Evolutionary conservation across 2,797 vertebrate genomes (phyloP).

Genomic region (Otus scops): DNA sequence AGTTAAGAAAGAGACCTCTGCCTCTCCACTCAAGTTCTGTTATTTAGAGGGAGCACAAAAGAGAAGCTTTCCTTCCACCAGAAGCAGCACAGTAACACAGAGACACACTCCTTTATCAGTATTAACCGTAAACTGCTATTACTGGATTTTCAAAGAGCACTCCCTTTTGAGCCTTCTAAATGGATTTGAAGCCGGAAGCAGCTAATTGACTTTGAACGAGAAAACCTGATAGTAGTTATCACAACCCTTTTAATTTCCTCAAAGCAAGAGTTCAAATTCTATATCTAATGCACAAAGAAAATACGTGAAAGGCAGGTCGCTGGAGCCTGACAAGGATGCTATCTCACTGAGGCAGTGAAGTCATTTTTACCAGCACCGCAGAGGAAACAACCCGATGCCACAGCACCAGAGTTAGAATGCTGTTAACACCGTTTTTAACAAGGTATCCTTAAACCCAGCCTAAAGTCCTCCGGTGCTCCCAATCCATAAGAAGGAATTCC

Average conservation of each 20-base stretch:
- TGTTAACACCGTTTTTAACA: rapidly evolving
- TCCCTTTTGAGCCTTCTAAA: neutral
- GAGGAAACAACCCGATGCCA: rapidly evolving
- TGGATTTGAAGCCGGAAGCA: constrained; percentile 1
- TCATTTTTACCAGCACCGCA: neutral
- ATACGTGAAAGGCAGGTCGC: neutral
- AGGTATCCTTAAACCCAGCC: neutral
- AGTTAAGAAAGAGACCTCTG: neutral
- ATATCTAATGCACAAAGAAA: neutral
- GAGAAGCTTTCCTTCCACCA: neutral
- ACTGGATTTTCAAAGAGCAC: neutral
- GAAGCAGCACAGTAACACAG: neutral
- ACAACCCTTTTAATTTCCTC: constrained; percentile 18
- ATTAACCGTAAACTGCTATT: neutral
- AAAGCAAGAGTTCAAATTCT: neutral
- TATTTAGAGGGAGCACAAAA: neutral
- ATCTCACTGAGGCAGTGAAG: neutral
- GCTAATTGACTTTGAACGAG: constrained; percentile 4
- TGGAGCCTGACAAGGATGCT: neutral
- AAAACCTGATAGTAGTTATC: neutral
- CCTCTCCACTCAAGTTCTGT: neutral
- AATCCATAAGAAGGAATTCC: rapidly evolving
- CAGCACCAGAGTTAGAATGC: rapidly evolving
- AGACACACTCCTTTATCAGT: neutral
- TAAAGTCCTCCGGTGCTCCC: neutral